Evolutionary conservation across 1,140 invertebrate species (phyloP), one percentile per base, ranked within the genome.

Genomic region (Drosophila tropicalis): DNA sequence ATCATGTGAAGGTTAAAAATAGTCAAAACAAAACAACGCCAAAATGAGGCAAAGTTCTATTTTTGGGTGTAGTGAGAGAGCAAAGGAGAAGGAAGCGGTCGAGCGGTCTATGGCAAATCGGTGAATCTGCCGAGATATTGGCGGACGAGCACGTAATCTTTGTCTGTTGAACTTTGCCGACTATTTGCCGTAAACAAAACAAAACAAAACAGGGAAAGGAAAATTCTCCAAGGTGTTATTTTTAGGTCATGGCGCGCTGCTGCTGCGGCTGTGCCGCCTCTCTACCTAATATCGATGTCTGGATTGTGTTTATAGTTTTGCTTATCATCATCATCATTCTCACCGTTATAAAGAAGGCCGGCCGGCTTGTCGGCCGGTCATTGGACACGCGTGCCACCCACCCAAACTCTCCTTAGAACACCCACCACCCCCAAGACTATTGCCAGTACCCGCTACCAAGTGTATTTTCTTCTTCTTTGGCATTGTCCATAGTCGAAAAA

Each of bases 21-120:
- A 86, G 73, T 85, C 67, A 67, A 76, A 55, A 64, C 70, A 72
- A 70, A 82, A 89, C 89, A 72, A 72, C 79, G 69, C 76, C 76
- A 80, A 83, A 83, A 87, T 89, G 84, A 87, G 84, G 79, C 84
- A 87, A 87, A 87, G 80, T 83, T 87, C 83, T 87, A 87, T 87
- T 84, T 87, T 80, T 72, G 70, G 32, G 25, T 32, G 17, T 2
- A 70, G 61, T 34, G 65, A 40, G 32, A 51, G 73, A 40, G 56
- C 36, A 58, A 61, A 64, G 41, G 64, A 58, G 61, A n/a, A 69
- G 60, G 56, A 68, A 61, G 32, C 54, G 80, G 69, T 39, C 47
- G 15, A 55, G 57, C 29, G 65, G 40, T 40, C 19, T 72, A 62
- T 69, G 44, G 44, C 19, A 51, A 63, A 58, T 47, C 44, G 68